These are phyloP conservation scores for Paradoxurus hermaphroditus DNA, from an alignment of 2,113 vertebrate species.

Conservation along the genomic window DNA sequence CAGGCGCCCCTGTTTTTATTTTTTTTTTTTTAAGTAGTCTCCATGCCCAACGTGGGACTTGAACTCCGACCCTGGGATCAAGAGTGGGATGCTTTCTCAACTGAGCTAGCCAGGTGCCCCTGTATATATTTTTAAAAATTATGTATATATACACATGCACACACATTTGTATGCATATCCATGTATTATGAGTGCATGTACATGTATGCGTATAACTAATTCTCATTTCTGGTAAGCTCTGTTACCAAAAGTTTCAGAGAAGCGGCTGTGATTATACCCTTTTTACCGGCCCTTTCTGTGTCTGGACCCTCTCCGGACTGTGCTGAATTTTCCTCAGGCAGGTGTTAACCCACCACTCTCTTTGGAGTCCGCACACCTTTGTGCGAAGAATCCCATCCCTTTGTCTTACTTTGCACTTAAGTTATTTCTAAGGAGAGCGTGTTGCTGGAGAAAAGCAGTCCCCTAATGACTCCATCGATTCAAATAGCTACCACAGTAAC, in stretches of 20 bases:
- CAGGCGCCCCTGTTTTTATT: too few relatives aligned
- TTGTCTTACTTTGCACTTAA: constrained; percentile 27
- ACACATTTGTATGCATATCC: background rate
- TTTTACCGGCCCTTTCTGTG: background rate
- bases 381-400: background rate
- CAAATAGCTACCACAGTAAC: background rate
- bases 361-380: background rate
- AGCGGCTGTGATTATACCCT: background rate
- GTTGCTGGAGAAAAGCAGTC: background rate
- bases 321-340: background rate
- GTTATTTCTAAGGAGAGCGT: constrained; percentile 8
- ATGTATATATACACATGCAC: background rate
- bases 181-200: background rate
- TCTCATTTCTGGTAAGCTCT: background rate
- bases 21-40: too few relatives aligned
- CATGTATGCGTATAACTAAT: background rate
- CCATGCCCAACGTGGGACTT: too few relatives aligned
- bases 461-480: background rate
- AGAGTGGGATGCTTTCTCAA: too few relatives aligned
- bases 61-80: too few relatives aligned
- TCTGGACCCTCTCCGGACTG: background rate
- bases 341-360: background rate
- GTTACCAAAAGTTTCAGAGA: background rate
- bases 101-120: too few relatives aligned
- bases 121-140: background rate